These are phyloP conservation scores for Ibidorhyncha struthersii DNA, from an alignment of 2,113 vertebrate species.

Conservation along the genomic window DNA sequence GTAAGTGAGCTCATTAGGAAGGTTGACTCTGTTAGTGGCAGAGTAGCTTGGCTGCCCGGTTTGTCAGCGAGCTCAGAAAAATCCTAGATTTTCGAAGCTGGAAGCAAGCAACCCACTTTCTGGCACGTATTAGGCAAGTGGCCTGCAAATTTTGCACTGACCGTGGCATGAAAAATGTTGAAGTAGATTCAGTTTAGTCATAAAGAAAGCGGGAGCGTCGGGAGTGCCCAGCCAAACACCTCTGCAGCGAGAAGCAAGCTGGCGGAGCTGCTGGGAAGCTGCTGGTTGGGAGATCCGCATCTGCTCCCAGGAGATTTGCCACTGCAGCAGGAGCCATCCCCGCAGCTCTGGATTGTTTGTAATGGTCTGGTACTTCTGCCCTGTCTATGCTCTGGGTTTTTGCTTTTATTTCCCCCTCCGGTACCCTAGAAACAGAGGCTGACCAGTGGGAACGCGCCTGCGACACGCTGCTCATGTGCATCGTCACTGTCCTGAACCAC, in stretches of 20 bases:
- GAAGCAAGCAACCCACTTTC: background rate
- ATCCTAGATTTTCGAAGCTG: background rate
- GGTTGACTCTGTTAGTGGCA: background rate
- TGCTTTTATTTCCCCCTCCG: background rate
- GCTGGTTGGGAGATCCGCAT: background rate
- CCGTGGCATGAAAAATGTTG: background rate
- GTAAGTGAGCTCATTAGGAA: slow-evolving; percentile 50
- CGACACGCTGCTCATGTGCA: slow-evolving; percentile 86
- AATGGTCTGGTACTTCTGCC: background rate
- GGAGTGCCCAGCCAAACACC: background rate
- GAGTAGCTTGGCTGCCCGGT: background rate
- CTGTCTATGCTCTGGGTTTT: background rate
- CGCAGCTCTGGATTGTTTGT: accelerated
- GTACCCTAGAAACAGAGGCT: slow-evolving; percentile 57
- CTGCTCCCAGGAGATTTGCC: background rate
- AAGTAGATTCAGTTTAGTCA: background rate
- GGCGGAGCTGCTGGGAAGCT: background rate
- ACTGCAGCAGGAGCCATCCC: background rate
- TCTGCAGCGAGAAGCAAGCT: background rate
- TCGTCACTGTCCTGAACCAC: slow-evolving; percentile 83
- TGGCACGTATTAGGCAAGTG: background rate
- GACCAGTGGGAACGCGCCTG: slow-evolving; percentile 78
- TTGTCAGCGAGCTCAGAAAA: background rate
- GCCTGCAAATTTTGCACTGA: background rate
- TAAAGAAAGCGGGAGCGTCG: background rate